Conservation (phyloP, 2,797 vertebrate genomes). For the Myripristis murdjan region DNA sequence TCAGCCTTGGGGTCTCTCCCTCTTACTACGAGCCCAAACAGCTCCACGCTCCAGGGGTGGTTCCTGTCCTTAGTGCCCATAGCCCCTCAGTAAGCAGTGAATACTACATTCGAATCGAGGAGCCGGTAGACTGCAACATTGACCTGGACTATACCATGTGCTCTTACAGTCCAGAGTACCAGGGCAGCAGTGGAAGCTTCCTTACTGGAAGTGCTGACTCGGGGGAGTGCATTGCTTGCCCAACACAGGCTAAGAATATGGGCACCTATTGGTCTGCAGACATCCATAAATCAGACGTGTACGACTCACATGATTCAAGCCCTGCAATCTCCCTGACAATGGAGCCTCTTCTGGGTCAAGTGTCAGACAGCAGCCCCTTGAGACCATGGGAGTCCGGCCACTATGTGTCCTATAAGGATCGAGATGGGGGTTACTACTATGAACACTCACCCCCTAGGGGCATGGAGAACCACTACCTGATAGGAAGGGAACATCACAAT, state of each 20-base stretch:
- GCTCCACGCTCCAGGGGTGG: conserved; percentile 87
- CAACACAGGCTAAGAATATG: conserved; percentile 60
- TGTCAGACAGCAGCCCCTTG: conserved; percentile 74
- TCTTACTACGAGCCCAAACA: conserved; percentile 91
- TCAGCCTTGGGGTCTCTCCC: conserved; percentile 87
- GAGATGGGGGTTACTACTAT: conserved; percentile 84
- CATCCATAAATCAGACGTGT: conserved; percentile 75
- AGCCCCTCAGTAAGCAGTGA: conserved; percentile 94
- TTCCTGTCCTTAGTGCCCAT: conserved; percentile 93
- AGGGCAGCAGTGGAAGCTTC: conserved; percentile 83
- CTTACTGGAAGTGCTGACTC: conserved; percentile 81
- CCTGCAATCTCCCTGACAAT: conserved; percentile 89
- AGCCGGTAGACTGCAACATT: conserved; percentile 86
- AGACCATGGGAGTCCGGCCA: conserved; percentile 87
- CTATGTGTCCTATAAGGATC: conserved; percentile 86
- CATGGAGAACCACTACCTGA: conserved; percentile 74
- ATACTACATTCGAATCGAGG: conserved; percentile 97
- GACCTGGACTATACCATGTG: conserved; percentile 91
- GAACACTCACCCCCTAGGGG: conserved; percentile 81
- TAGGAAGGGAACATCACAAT: conserved; percentile 63
- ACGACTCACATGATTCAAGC: conserved; percentile 88
- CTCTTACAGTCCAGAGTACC: conserved; percentile 87
- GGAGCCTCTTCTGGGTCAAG: conserved; percentile 91
- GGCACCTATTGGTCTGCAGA: conserved; percentile 87
- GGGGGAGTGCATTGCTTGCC: conserved; percentile 82